These are phyloP conservation scores for Cantharis lateralis DNA, from an alignment of 2,888 invertebrate genomes.

Conservation along the genomic window DNA sequence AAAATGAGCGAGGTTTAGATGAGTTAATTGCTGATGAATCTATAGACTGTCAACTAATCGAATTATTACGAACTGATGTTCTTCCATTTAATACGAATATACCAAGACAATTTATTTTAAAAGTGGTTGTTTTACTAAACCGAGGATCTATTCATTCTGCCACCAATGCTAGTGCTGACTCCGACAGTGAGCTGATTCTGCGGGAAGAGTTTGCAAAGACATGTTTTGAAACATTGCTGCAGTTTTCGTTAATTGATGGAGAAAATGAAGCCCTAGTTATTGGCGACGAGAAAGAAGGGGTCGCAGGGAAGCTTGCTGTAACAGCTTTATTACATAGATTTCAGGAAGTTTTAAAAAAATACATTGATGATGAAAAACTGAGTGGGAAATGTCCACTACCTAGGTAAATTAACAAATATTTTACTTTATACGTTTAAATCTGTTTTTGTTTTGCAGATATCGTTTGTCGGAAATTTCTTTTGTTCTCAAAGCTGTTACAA, in stretches of 20 bases:
- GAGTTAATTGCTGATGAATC: slow-evolving; percentile 72
- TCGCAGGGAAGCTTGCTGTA: slow-evolving; percentile 80
- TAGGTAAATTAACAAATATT: slow-evolving; percentile 59
- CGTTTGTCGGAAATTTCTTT: slow-evolving; percentile 94
- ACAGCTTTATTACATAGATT: slow-evolving; percentile 91
- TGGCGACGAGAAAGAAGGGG: slow-evolving; percentile 60
- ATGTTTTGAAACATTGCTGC: slow-evolving; percentile 93
- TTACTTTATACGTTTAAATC: not conserved
- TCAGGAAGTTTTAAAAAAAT: slow-evolving; percentile 88
- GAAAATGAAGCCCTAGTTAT: slow-evolving; percentile 57
- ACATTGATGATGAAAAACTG: slow-evolving; percentile 81
- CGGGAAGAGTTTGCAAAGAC: slow-evolving; percentile 95
- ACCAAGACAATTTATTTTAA: slow-evolving; percentile 80
- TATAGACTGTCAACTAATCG: slow-evolving; percentile 83
- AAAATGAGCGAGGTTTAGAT: slow-evolving; percentile 63
- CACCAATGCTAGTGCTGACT: slow-evolving; percentile 69
- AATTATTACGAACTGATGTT: slow-evolving; percentile 80
- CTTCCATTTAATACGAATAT: slow-evolving; percentile 77
- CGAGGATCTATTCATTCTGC: slow-evolving; percentile 85
- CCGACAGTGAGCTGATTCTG: slow-evolving; percentile 79
- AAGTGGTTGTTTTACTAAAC: slow-evolving; percentile 82
- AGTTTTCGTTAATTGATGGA: slow-evolving; percentile 87
- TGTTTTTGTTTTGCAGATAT: slow-evolving; percentile 66
- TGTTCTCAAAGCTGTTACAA: slow-evolving; percentile 92
- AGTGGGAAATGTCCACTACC: slow-evolving; percentile 86